Evolutionary conservation across 2,797 vertebrate species (phyloP), one percentile per base, ranked within the genome.

Genomic region (Scleropages formosus): DNA sequence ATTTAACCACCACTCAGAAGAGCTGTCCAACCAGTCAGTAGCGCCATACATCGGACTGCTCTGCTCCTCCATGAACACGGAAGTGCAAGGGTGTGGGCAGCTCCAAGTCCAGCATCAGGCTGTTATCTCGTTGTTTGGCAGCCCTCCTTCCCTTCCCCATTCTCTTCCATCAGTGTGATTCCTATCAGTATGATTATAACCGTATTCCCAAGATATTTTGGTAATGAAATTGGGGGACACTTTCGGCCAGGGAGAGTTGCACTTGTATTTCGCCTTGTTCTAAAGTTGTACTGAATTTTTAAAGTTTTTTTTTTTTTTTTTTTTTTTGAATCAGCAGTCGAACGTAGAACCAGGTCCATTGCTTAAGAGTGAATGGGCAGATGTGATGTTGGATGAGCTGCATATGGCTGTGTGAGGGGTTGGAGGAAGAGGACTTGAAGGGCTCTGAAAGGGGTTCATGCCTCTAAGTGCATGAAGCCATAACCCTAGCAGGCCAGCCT

Each of bases 271-370:
- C 7, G 26, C 68, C 65, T 46, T 39, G 22, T 12, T 22, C 71
- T 61, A 47, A 77, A 83, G 77, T 65, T 74, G 18, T 74, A 71
- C 75, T 75, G 75, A 84, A 79, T 75, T 51, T 47, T 47, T 69
- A 24, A 20, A 46, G 65, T 13, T 39, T 12, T 51, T 13, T 8
- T n/a, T 6, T 65, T 22, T 26, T 49, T n/a, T 51, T 11, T 20
- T 22, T 9, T 51, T 53, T 12, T 16, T 63, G 13, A 10, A 49
- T 46, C n/a, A 53, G 73, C 20, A 15, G 51, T n/a, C 65, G 46
- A 8, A 20, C 6, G 1, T 27, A 44, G 31, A 56, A 49, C 51
- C 49, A 44, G 15, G 53, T 58, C 49, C n/a, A 22, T 20, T 22
- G 26, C 3, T 8, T 8, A 0, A 51, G 67, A 26, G 46, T 7